Percentiles rank a stretch among this genome's conserved stretches.
Conservation (phyloP, 2,888 invertebrate genomes). For the Byasa hedistus region DNA sequence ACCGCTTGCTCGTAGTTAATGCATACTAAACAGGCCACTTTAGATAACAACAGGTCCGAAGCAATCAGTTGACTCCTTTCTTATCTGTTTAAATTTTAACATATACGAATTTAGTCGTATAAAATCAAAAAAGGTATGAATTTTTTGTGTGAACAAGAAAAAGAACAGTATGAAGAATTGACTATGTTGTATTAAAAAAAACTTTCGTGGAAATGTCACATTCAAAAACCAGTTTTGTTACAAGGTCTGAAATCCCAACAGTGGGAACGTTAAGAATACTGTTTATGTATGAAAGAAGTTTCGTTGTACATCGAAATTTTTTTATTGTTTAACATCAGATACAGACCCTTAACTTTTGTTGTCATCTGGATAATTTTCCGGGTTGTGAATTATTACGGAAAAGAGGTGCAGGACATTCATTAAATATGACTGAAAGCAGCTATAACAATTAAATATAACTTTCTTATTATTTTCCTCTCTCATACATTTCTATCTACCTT, state of each 20-base stretch:
- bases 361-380: neutral
- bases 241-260: neutral
- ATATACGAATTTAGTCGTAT: neutral
- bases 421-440: neutral
- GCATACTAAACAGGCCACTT: slow-evolving; percentile 19
- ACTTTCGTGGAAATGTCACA: neutral
- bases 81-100: neutral
- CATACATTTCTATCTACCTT: neutral
- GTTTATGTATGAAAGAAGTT: neutral
- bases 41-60: slow-evolving; percentile 5
- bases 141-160: neutral
- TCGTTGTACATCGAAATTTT: neutral
- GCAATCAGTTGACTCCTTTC: neutral
- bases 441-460: neutral
- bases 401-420: neutral
- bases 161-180: too few species aligned
- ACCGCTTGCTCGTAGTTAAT: slow-evolving; percentile 11
- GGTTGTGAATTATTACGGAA: neutral
- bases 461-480: neutral
- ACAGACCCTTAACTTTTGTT: neutral
- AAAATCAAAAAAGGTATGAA: neutral
- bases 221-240: neutral
- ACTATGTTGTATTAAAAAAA: neutral
- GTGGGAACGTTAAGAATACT: neutral
- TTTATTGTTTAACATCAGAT: neutral